These are phyloP conservation scores for Eurytoma californica DNA, from an alignment of 2,888 invertebrate species.

Conservation along the genomic window DNA sequence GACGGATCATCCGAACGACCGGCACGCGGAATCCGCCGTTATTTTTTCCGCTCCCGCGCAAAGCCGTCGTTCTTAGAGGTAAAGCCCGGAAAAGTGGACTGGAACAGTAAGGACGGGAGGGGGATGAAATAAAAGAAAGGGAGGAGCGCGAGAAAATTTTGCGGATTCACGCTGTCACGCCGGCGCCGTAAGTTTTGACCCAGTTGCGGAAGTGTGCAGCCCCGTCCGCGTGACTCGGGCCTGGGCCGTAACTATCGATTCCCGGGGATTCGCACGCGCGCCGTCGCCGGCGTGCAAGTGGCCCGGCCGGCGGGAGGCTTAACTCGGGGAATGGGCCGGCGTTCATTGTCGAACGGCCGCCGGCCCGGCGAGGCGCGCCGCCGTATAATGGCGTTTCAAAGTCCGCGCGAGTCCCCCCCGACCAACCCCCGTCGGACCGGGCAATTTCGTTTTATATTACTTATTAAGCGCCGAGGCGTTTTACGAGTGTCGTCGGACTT, in stretches of 20 bases:
- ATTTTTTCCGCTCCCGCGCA: too few relatives aligned
- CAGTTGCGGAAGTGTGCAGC: too few relatives aligned
- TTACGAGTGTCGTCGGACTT: slow-evolving; percentile 11
- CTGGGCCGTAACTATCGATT: slow-evolving; percentile 57
- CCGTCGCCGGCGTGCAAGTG: slow-evolving; percentile 21
- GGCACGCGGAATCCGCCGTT: too few relatives aligned
- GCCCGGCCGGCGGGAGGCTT: slow-evolving; percentile 42
- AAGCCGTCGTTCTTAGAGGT: too few relatives aligned
- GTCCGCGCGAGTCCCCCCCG: too few relatives aligned
- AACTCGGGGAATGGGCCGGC: slow-evolving; percentile 51
- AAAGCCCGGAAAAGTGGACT: too few relatives aligned
- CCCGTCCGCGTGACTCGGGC: too few relatives aligned
- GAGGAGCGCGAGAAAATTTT: neutral
- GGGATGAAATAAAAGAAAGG: too few relatives aligned
- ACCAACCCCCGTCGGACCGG: neutral
- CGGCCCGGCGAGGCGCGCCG: too few relatives aligned
- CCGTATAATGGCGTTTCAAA: too few relatives aligned
- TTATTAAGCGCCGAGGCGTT: slow-evolving; percentile 31
- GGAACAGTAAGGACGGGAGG: too few relatives aligned
- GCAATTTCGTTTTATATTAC: slow-evolving; percentile 41
- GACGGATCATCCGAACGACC: too few relatives aligned
- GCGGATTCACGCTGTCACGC: slow-evolving; percentile 15
- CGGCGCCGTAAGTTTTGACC: slow-evolving; percentile 47
- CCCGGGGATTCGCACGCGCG: slow-evolving; percentile 5
- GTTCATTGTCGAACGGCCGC: slow-evolving; percentile 42